Base-by-base conservation (phyloP, 2,797 vertebrate genomes). In the Aphelocoma californica region DNA sequence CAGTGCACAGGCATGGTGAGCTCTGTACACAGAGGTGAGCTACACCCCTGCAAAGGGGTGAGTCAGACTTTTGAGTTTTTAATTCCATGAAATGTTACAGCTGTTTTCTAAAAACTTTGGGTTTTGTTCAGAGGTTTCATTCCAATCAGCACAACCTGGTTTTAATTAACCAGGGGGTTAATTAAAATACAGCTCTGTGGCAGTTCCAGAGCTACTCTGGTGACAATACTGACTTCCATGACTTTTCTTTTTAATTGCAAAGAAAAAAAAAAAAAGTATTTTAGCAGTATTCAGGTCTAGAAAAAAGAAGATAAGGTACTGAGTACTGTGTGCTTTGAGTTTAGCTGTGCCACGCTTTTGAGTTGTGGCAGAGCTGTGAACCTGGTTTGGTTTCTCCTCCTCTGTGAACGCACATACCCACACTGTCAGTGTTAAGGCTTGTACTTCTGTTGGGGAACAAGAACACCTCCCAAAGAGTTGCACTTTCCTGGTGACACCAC, bases 401-500 rank as follows among this genome's bases (percentile, higher is more conserved):
- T 75, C 66, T 85, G 81, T 38, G 81, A 83, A 95, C 12, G 65
- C 94, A 74, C 93, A 88, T 85, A 66, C 58, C 88, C 70, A 70
- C 81, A 24, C 36, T 17, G 1, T 58, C 88, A 86, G 95, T 85
- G 62, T 93, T 96, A 70, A 82, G 88, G 95, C 96, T 96, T 84
- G 96, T 87, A 66, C 93, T 94, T 82, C 45, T 92, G 72, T 10
- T 87, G 96, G 94, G 95, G 92, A 91, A 4, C 28, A 47, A 66
- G 77, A 95, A 91, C 96, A 90, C 92, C 97, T 97, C 80, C 64
- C 81, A 83, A 38, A 96, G 81, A 94, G 92, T 89, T 97, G 97
- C 97, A 97, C 96, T 97, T 97, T 80, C 86, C 81, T 69, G 74
- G 93, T 60, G 60, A 60, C 45, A 45, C 42, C 89, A 53, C 5